phyloP scores from a whole-genome alignment of 2,888 invertebrate genomes.

The Temnothorax unifasciatus region DNA sequence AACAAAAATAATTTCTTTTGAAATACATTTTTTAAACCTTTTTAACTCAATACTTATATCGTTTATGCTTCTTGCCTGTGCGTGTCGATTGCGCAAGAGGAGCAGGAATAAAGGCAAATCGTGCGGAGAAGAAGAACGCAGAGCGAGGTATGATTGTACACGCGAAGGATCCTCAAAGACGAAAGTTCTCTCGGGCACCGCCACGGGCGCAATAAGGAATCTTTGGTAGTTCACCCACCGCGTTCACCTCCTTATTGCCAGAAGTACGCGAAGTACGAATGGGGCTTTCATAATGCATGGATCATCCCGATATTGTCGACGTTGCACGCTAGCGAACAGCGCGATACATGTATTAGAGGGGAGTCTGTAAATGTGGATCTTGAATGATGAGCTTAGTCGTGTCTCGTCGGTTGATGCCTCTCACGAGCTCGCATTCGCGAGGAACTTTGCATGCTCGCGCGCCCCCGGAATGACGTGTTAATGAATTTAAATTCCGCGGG shows the following conservation, averaged over 20 bases:
- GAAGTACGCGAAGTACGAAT: slow-evolving; percentile 40
- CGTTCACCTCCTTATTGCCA: slow-evolving; percentile 37
- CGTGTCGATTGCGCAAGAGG: not conserved
- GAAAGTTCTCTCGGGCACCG: slow-evolving; percentile 20
- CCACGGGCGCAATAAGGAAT: slow-evolving; percentile 46
- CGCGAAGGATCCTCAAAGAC: slow-evolving; percentile 33
- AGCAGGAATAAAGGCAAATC: slow-evolving; percentile 13
- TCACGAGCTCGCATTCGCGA: slow-evolving; percentile 4
- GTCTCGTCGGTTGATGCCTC: slow-evolving; percentile 1
- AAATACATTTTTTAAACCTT: not conserved
- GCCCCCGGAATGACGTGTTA: slow-evolving; percentile 35
- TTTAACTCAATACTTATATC: not conserved
- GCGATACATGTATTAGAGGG: not conserved
- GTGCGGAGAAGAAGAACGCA: not conserved
- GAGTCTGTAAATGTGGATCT: slow-evolving; percentile 28
- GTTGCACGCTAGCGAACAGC: slow-evolving; percentile 9
- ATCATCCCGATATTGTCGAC: slow-evolving; percentile 50
- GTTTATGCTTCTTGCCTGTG: not conserved
- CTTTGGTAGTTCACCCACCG: slow-evolving; percentile 31
- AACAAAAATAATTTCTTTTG: not conserved
- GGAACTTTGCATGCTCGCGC: not conserved
- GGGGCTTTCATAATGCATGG: slow-evolving; percentile 34
- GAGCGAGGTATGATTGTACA: not conserved
- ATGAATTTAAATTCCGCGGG: slow-evolving; percentile 40
- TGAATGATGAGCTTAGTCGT: slow-evolving; percentile 43